Percentiles rank a stretch among this genome's conserved stretches.
Conservation (phyloP, 2,797 vertebrate species). For the Epinephelus awoara region DNA sequence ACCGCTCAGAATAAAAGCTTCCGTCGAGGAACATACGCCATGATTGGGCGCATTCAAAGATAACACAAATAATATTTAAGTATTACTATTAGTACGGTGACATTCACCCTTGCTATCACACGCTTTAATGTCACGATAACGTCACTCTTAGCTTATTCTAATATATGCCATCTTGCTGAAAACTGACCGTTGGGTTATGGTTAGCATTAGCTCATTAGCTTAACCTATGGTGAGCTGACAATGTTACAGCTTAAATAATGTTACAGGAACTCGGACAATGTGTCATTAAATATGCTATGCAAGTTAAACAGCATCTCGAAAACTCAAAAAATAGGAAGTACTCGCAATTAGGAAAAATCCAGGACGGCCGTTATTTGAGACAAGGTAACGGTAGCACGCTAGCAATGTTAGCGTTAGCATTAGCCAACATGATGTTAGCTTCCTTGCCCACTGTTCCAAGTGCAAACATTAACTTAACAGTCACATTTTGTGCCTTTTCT, state of each 20-base stretch:
- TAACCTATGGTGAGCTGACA: neutral
- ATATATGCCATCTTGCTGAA: too few relatives aligned
- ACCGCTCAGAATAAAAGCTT: conserved; percentile 43
- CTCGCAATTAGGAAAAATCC: neutral
- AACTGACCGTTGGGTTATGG: neutral
- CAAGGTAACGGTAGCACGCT: neutral
- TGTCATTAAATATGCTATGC: neutral
- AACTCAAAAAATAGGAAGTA: neutral
- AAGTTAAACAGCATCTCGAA: neutral
- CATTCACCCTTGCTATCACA: neutral
- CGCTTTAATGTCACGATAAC: neutral
- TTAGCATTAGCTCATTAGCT: neutral
- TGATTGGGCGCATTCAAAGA: neutral
- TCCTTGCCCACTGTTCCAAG: fast-evolving
- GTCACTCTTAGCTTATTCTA: neutral
- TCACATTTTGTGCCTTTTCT: neutral
- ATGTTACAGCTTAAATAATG: neutral
- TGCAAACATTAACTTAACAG: neutral
- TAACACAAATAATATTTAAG: fast-evolving
- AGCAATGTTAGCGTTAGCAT: neutral
- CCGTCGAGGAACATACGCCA: fast-evolving
- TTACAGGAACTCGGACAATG: too few relatives aligned
- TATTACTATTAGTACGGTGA: neutral
- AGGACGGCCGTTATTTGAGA: too few relatives aligned
- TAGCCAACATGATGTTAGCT: neutral